These are phyloP conservation scores for Lithophane semibrunnea DNA, from an alignment of 2,888 invertebrate species.

Conservation along the genomic window DNA sequence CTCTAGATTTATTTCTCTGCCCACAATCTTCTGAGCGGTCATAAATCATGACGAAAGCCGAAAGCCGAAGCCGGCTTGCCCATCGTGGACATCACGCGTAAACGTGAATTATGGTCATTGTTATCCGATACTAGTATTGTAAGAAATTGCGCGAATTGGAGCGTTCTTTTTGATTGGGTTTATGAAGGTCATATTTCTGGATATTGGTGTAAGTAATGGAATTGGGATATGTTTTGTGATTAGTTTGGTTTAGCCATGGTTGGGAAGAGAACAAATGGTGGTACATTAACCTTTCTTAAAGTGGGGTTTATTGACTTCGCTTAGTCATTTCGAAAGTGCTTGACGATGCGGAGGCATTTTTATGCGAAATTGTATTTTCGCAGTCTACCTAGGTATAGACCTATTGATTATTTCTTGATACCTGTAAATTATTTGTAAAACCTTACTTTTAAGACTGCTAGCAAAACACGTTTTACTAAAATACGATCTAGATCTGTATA, in stretches of 20 bases:
- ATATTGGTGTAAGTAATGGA: slow-evolving; percentile 49
- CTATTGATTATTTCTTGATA: background rate
- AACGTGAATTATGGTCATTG: slow-evolving; percentile 82
- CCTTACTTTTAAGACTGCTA: background rate
- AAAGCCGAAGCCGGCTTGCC: slow-evolving; percentile 56
- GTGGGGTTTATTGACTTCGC: background rate
- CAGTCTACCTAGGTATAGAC: background rate
- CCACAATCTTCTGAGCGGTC: slow-evolving; percentile 79
- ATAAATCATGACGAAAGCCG: slow-evolving; percentile 77
- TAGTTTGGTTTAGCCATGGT: slow-evolving; percentile 34
- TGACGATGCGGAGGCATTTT: background rate
- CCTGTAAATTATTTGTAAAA: background rate
- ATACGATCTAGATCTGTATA: too few relatives aligned
- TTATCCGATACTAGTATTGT: slow-evolving; percentile 75
- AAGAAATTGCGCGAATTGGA: slow-evolving; percentile 58
- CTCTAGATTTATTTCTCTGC: slow-evolving; percentile 79
- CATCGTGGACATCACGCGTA: slow-evolving; percentile 76
- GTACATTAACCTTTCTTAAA: slow-evolving; percentile 14
- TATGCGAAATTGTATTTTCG: background rate
- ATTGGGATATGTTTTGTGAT: slow-evolving; percentile 38
- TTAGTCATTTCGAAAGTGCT: background rate
- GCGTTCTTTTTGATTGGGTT: slow-evolving; percentile 58
- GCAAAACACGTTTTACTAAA: background rate
- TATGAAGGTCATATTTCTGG: slow-evolving; percentile 50
- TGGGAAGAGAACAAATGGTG: slow-evolving; percentile 3